phyloP scores from a whole-genome alignment of 2,113 vertebrate genomes.

The Pseudois nayaur region DNA sequence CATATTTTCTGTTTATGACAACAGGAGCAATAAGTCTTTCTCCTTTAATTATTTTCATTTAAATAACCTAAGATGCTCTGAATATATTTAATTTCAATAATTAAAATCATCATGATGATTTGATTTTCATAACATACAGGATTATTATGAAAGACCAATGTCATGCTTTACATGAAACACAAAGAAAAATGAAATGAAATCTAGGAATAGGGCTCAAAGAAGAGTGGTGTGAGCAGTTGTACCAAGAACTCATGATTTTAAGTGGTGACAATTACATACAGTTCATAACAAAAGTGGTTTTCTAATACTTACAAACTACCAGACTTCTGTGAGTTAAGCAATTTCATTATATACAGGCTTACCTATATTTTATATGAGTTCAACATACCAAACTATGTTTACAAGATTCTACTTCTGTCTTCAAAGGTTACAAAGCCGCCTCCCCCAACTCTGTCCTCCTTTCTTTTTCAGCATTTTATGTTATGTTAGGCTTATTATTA shows the following conservation, averaged over 20 bases:
- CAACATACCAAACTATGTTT: not conserved
- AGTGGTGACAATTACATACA: not conserved
- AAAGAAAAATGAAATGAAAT: not conserved
- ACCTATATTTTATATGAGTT: not conserved
- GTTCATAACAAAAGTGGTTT: not conserved
- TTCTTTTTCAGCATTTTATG: not conserved
- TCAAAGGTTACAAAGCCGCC: not conserved
- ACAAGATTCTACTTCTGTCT: not conserved
- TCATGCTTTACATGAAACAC: not conserved
- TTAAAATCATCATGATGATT: not conserved
- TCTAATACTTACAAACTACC: not conserved
- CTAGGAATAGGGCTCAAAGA: not conserved
- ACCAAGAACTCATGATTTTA: not conserved
- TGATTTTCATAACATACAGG: not conserved
- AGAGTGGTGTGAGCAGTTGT: not conserved
- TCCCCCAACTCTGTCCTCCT: not conserved
- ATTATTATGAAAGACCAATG: not conserved
- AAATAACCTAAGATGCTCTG: not conserved
- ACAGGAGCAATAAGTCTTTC: not conserved
- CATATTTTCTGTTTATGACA: not conserved
- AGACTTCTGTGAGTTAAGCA: slow-evolving; percentile 2
- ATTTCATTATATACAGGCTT: not conserved
- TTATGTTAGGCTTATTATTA: not conserved
- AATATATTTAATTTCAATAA: slow-evolving; percentile 25
- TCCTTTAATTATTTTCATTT: not conserved